phyloP scores from a whole-genome alignment of 2,113 vertebrate species.

The Hirundichthys speculiger region DNA sequence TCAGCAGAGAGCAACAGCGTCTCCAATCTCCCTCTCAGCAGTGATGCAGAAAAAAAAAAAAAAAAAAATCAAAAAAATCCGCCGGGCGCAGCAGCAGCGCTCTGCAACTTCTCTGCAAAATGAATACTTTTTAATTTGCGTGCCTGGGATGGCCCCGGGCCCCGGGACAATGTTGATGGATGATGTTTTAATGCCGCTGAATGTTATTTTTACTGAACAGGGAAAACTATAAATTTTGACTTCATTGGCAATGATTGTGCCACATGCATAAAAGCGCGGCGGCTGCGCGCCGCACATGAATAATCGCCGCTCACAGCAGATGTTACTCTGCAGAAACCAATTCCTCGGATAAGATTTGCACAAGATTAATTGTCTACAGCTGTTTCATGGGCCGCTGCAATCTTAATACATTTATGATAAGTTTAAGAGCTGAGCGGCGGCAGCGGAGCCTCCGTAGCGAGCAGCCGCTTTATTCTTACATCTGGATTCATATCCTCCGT shows the following conservation, averaged over 20 bases:
- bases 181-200: conserved; percentile 99
- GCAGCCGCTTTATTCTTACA: conserved; percentile 91
- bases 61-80: conserved; percentile 49
- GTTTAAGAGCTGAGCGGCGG: conserved; percentile 97
- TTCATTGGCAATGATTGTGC: conserved; percentile 97
- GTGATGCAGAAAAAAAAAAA: conserved; percentile 33
- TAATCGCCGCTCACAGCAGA: conserved; percentile 95
- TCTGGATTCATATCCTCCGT: conserved; percentile 95
- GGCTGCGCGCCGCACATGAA: conserved; percentile 89
- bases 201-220: conserved; percentile 99
- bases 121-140: conserved; percentile 98
- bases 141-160: conserved; percentile 84
- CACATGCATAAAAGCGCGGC: conserved; percentile 91
- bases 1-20: conserved; percentile 46
- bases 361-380: conserved; percentile 99
- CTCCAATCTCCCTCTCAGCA: conserved; percentile 81
- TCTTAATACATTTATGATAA: conserved; percentile 99
- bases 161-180: conserved; percentile 97
- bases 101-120: conserved; percentile 90
- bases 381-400: conserved; percentile 99
- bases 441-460: conserved; percentile 87
- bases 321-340: conserved; percentile 96
- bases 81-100: conserved; percentile 83
- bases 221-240: conserved; percentile 99
- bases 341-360: conserved; percentile 97